Base-by-base conservation (phyloP, 2,888 invertebrate genomes). In the Linnaemya tessellans region DNA sequence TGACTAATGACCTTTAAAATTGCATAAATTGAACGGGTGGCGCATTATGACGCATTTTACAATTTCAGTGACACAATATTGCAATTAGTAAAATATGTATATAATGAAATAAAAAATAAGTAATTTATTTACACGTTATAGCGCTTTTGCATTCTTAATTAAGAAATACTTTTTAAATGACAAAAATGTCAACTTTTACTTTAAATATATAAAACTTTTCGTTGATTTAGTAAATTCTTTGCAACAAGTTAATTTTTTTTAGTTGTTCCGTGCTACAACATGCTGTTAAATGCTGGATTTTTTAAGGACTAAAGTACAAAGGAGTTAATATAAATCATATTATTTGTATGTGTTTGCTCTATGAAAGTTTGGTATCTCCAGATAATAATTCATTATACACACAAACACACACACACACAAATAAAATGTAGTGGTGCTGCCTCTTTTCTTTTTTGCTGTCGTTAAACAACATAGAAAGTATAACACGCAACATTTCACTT, bases 401-500 rank as follows among this genome's bases (percentile, higher is more conserved):
- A 58, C 18, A 49, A 43, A 35, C 20, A 60, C 4, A 20, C 18
- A 22, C 13, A 67, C n/a, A n/a, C n/a, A n/a, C n/a, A n/a, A n/a
- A n/a, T n/a, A n/a, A n/a, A n/a, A n/a, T n/a, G 11, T 13, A 35
- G 22, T 15, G 41, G 13, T 20, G 11, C 3, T 64, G n/a, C 9
- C 8, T 65, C 10, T 18, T 38, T 67, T 77, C 62, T 60, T 67
- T 77, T 70, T 60, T 54, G 38, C 25, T 73, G 22, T 73, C 46
- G 3, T 73, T 58, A 15, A 65, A 73, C 58, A 43, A 20, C 49
- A 54, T n/a, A 20, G 71, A 70, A 43, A 60, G 41, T 54, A 78
- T 58, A 58, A 73, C 82, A 83, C 82, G 82, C 82, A 83, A 83
- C 43, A 60, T 71, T 77, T 56, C 64, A 38, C 49, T 75, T 60